Base-by-base conservation (phyloP, 2,888 invertebrate genomes). In the Eustalomyia histrio region DNA sequence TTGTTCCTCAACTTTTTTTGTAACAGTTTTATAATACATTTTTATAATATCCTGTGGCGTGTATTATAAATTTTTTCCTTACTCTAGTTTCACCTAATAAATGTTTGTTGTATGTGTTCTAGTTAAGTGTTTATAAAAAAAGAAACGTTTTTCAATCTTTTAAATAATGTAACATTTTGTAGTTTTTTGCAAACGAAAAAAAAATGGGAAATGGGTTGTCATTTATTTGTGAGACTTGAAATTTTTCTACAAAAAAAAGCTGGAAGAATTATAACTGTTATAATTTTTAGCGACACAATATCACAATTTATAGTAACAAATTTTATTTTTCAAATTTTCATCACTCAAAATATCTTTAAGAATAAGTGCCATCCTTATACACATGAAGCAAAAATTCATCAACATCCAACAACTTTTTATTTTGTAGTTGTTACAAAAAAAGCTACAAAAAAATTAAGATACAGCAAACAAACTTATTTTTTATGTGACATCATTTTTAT, bases 11-110 rank as follows among this genome's bases (percentile, higher is more conserved):
- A 60, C 16, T 68, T 65, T 47, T n/a, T 64, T 60, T 50, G 16
- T 33, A 47, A n/a, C 43, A 47, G n/a, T 17, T 64, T 71, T 64
- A 65, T 78, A 78, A 67, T 71, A 81, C 74, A 74, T 78, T 74
- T n/a, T 81, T 81, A 57, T 71, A 71, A 81, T 78, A 81, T 81
- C 81, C 81, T 81, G 78, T 63, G 78, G 81, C 73, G 69, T 80
- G 64, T 68, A 35, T 71, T 68, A 67, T 61, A 55, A 47, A 43
- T 68, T 12, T 57, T 57, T 58, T 53, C 47, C 18, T 63, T 24
- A 57, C 57, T 75, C 55, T 75, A 52, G 75, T 57, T 76, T 71
- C 55, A 76, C 67, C 67, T 80, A 72, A 76, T 76, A 80, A 76
- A 75, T 76, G 67, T 80, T 67, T 68, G 57, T 67, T 57, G 29